Evolutionary conservation across 1,140 invertebrate species (phyloP), one percentile per base, ranked within the genome.

Genomic region (Augochlora pura): DNA sequence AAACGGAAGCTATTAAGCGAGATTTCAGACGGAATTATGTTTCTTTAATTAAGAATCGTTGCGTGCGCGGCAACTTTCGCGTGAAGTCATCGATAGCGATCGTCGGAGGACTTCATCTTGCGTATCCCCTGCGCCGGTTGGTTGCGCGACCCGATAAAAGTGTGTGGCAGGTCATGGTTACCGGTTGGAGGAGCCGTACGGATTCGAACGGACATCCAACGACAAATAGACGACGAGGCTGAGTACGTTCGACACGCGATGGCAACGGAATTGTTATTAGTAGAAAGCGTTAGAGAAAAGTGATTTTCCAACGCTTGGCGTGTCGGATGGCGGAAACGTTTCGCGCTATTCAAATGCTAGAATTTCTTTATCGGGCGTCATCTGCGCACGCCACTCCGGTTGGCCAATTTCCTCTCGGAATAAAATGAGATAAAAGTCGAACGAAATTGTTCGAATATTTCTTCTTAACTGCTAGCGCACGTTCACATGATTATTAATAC

Each of bases 241-340:
- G 21, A 59, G 57, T 63, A 60, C 69, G 46, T 27, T 32, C 27
- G 71, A 77, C 32, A 54, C 64, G 62, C 77, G 84, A 89, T 88
- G 83, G 77, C 73, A 89, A 88, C 80, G 83, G 87, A 90, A 90
- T 90, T 81, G 76, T 91, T 91, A 91, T 89, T 88, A 87, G 85
- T 91, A 91, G 91, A 92, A 91, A 92, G 91, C 90, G 87, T 75
- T 78, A 83, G 79, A 86, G 80, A 72, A 71, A 87, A 82, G 82
- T 74, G 82, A 88, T 88, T 90, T 88, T 14, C 42, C 10, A 1
- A 9, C 42, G 42, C 9, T n/a, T 42, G 42, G 12, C 42, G 42
- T 9, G 42, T 87, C 84, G 79, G 60, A 73, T 46, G 67, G 70
- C 87, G 84, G 79, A 86, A 84, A 86, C 72, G 78, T 83, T 70